Conservation (phyloP, 2,113 vertebrate genomes). For the Perognathus longimembris region DNA sequence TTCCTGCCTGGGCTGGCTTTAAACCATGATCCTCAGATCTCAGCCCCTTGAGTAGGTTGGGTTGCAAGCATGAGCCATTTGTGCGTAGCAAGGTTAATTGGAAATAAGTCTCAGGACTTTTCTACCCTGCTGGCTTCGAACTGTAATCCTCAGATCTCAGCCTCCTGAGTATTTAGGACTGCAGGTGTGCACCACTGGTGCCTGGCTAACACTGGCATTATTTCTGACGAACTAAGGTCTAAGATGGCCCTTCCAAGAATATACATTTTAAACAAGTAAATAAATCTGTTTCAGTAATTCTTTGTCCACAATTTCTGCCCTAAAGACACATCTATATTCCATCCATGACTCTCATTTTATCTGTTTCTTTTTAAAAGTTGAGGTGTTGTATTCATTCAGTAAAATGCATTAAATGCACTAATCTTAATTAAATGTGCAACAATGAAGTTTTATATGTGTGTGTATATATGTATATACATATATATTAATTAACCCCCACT, state of each 20-base stretch:
- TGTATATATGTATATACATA: not conserved
- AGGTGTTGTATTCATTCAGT: too few species aligned
- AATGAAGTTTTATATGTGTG: not conserved
- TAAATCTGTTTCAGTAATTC: not conserved
- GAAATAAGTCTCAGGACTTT: too few species aligned
- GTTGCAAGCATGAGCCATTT: too few species aligned
- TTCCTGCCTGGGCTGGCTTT: too few species aligned
- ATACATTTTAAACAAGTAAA: not conserved
- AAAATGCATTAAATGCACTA: too few species aligned
- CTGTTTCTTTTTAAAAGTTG: too few species aligned
- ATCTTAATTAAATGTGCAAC: not conserved
- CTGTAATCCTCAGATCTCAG: too few species aligned
- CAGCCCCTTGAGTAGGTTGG: too few species aligned
- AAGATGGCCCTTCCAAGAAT: not conserved
- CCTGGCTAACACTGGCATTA: not conserved
- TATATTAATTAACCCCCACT: not conserved
- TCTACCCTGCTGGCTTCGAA: not conserved
- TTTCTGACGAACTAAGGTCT: slow-evolving; percentile 11
- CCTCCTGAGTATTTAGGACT: too few species aligned
- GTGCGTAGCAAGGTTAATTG: too few species aligned
- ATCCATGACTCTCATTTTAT: not conserved
- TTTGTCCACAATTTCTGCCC: not conserved
- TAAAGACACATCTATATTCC: not conserved
- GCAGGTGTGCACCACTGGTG: too few species aligned
- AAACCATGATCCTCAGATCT: too few species aligned